A percentile compares a stretch with the other conserved stretches of the same genome.
phyloP scores from a whole-genome alignment of 2,113 vertebrate species.

The Centropristis striata region DNA sequence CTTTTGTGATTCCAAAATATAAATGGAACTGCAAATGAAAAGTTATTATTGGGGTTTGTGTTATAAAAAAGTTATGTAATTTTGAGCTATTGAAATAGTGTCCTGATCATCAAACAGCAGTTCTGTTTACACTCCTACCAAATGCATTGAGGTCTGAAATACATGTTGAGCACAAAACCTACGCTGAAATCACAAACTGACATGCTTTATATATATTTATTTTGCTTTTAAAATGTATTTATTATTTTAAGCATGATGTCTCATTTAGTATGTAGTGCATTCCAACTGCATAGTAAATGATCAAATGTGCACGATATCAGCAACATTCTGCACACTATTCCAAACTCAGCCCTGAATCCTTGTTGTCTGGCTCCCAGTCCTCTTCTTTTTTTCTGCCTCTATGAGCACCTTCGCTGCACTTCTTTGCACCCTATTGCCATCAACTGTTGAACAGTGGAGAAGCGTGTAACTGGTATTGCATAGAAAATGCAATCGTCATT shows the following conservation, averaged over 20 bases:
- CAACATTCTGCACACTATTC: no score
- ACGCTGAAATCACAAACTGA: no score
- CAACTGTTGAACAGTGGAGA: neutral
- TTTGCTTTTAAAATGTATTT: no score
- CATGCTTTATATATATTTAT: no score
- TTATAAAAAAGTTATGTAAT: neutral
- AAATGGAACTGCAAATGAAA: neutral
- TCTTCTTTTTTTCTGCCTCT: neutral
- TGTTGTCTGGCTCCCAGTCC: neutral
- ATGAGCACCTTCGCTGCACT: neutral
- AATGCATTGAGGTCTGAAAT: neutral
- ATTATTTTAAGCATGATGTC: no score
- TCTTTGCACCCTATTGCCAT: neutral
- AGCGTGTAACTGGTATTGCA: neutral
- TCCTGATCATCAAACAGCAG: neutral
- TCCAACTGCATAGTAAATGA: no score
- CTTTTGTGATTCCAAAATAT: conserved; percentile 1
- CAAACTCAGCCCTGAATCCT: no score
- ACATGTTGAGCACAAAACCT: no score
- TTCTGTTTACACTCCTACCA: neutral
- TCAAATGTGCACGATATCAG: no score
- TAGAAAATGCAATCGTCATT: no score
- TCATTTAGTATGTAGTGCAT: no score
- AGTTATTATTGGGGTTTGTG: neutral
- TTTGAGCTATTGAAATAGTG: neutral